Percentiles rank a stretch among this genome's conserved stretches.
These are phyloP conservation scores for Entomobrya proxima DNA, from an alignment of 2,888 invertebrate genomes.

Conservation along the genomic window DNA sequence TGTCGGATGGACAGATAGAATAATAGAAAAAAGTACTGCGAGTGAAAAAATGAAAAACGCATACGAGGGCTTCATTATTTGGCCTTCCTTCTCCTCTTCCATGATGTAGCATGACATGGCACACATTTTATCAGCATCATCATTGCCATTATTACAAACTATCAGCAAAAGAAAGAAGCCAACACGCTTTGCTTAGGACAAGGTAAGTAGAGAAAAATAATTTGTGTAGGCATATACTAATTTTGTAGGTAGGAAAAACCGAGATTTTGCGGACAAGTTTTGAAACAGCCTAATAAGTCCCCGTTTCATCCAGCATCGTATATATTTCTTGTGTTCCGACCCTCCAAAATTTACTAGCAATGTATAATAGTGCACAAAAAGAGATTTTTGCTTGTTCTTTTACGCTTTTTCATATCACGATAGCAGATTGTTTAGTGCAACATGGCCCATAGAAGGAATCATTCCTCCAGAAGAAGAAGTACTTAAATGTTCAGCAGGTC, in stretches of 20 bases:
- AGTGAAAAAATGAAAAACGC: conserved; percentile 20
- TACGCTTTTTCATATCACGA: conserved; percentile 8
- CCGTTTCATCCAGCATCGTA: neutral
- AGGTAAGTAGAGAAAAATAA: neutral
- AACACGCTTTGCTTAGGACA: conserved; percentile 30
- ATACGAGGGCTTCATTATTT: conserved; percentile 63
- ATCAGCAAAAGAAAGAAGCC: conserved; percentile 30
- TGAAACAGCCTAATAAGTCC: too few relatives aligned
- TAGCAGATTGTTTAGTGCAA: neutral
- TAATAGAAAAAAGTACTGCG: conserved; percentile 14
- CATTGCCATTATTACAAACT: conserved; percentile 62
- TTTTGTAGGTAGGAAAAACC: neutral
- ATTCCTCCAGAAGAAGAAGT: conserved; percentile 29
- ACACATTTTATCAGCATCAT: conserved; percentile 50
- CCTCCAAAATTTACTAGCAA: neutral
- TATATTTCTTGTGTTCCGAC: too few relatives aligned
- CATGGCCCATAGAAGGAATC: neutral
- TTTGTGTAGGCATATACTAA: neutral
- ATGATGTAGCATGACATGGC: neutral
- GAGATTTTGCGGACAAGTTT: neutral
- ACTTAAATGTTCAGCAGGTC: neutral
- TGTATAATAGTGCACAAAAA: neutral
- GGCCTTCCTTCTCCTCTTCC: conserved; percentile 52
- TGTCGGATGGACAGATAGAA: conserved; percentile 48
- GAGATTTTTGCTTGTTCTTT: neutral